phyloP scores from a whole-genome alignment of 2,797 vertebrate genomes.

The Rhabdomys pumilio region DNA sequence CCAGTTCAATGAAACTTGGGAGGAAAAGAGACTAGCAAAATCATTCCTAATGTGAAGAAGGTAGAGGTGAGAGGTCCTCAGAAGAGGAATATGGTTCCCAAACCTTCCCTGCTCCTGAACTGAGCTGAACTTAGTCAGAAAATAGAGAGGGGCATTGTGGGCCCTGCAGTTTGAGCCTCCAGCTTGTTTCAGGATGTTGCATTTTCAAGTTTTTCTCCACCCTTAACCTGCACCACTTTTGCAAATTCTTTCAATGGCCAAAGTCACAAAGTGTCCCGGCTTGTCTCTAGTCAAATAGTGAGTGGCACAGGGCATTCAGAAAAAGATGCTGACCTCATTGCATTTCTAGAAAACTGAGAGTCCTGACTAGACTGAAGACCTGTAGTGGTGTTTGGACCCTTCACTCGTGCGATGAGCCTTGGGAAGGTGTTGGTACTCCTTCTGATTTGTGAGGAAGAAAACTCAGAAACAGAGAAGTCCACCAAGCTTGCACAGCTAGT shows the following conservation, averaged over 20 bases:
- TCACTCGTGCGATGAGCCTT: background rate
- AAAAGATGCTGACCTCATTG: background rate
- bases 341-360: background rate
- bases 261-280: background rate
- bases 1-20: background rate
- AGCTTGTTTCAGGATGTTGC: background rate
- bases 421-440: background rate
- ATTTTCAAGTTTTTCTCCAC: slow-evolving; percentile 7
- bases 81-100: background rate
- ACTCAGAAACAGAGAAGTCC: background rate
- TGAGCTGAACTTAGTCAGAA: background rate
- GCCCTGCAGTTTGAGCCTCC: background rate
- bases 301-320: background rate
- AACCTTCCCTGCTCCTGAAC: background rate
- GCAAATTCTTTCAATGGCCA: background rate
- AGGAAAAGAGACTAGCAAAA: background rate
- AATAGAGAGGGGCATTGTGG: background rate
- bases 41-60: background rate
- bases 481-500: background rate
- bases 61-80: background rate
- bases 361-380: background rate
- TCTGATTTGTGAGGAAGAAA: background rate
- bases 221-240: background rate
- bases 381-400: background rate
- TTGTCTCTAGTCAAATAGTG: background rate